Conservation (phyloP, 2,113 vertebrate species). For the Pyxicephalus adspersus region DNA sequence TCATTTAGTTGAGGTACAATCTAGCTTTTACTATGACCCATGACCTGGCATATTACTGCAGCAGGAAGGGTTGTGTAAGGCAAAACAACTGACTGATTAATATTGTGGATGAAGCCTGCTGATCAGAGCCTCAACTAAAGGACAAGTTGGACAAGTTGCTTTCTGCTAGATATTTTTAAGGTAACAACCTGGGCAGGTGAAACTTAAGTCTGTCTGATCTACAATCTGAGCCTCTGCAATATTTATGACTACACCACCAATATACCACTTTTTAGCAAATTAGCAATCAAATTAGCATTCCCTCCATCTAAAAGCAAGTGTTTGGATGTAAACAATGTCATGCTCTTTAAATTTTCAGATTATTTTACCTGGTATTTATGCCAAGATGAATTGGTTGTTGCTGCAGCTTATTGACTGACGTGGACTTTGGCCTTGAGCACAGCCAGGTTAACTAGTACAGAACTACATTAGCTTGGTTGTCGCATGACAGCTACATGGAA, state of each 20-base stretch:
- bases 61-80: too few relatives aligned
- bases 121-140: too few relatives aligned
- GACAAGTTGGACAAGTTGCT: too few relatives aligned
- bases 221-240: background rate
- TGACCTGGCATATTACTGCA: too few relatives aligned
- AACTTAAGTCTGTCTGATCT: background rate
- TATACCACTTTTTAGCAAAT: background rate
- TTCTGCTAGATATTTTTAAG: too few relatives aligned
- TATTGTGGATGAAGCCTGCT: too few relatives aligned
- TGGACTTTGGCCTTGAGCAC: conserved; percentile 24
- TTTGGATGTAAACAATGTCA: background rate
- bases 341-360: background rate
- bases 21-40: too few relatives aligned
- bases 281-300: background rate
- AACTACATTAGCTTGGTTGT: conserved; percentile 1
- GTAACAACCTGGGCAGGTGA: too few relatives aligned
- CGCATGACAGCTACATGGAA: background rate
- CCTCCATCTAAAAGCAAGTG: too few relatives aligned
- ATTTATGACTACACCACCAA: background rate
- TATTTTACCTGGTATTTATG: conserved; percentile 13
- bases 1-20: too few relatives aligned
- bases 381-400: background rate
- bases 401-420: background rate
- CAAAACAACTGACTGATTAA: too few relatives aligned
- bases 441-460: background rate